Conservation (phyloP, 2,797 vertebrate species). For the Pagetopsis macropterus region DNA sequence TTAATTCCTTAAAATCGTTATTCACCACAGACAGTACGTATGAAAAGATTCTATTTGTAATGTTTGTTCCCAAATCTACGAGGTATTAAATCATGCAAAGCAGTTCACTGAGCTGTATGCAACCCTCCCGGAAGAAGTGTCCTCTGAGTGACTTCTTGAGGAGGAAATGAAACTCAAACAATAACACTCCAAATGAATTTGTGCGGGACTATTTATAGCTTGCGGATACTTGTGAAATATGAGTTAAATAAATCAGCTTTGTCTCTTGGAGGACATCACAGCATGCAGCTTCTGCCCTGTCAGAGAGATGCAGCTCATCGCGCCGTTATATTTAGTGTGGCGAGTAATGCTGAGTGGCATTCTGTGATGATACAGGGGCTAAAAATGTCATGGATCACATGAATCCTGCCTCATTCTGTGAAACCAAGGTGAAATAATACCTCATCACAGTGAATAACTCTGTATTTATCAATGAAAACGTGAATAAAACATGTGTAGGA, state of each 20-base stretch:
- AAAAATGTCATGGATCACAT: conserved; percentile 20
- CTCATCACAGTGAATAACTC: background rate
- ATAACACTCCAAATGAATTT: conserved; percentile 56
- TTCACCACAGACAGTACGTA: conserved; percentile 17
- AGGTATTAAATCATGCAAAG: conserved; percentile 45
- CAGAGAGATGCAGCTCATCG: conserved; percentile 8
- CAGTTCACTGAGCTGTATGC: conserved; percentile 57
- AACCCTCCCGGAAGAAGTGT: conserved; percentile 61
- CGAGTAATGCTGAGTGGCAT: conserved; percentile 15
- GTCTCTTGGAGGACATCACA: conserved; percentile 32
- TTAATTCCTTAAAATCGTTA: conserved; percentile 49
- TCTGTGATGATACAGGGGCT: conserved; percentile 20
- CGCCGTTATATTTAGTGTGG: conserved; percentile 8
- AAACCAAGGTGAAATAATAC: conserved; percentile 5
- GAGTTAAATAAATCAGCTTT: conserved; percentile 44
- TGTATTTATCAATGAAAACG: background rate
- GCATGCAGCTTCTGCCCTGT: conserved; percentile 28
- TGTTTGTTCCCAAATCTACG: conserved; percentile 47
- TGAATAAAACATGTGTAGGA: too few species aligned
- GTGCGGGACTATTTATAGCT: conserved; percentile 50
- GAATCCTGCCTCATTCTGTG: background rate
- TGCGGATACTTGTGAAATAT: conserved; percentile 49
- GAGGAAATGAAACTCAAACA: conserved; percentile 59
- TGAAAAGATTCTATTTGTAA: conserved; percentile 53
- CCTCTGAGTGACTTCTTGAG: conserved; percentile 66